Evolutionary conservation across 2,113 vertebrate species (phyloP).

Genomic region (Cheilinus undulatus): DNA sequence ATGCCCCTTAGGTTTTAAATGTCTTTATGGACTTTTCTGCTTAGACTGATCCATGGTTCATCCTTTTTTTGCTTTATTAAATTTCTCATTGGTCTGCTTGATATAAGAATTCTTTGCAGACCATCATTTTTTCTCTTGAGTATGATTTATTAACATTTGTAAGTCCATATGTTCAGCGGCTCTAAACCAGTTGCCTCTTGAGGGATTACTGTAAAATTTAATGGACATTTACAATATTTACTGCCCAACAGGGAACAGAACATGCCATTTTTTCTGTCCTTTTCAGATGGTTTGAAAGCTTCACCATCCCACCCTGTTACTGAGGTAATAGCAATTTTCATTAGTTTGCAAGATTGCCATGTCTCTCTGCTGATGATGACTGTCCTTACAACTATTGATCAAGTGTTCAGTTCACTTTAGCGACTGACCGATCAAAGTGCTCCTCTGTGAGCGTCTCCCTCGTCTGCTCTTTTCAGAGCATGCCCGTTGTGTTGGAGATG

Average conservation of each 20-base stretch:
- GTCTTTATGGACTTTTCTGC: no score
- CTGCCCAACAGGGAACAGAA: not conserved
- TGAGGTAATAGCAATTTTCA: not conserved
- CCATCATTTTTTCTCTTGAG: no score
- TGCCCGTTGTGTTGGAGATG: slow-evolving; percentile 36
- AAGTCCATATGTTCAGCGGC: no score
- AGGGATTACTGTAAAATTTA: no score
- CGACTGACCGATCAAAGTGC: slow-evolving; percentile 44
- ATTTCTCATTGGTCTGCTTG: no score
- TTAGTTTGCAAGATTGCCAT: slow-evolving; percentile 17
- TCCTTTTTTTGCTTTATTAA: no score
- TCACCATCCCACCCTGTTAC: not conserved
- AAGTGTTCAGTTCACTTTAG: slow-evolving; percentile 43
- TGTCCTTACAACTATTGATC: slow-evolving; percentile 55
- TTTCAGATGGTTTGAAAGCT: not conserved
- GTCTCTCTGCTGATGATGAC: slow-evolving; percentile 22
- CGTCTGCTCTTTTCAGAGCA: slow-evolving; percentile 27
- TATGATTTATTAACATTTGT: no score
- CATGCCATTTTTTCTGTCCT: not conserved
- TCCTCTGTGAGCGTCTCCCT: slow-evolving; percentile 30
- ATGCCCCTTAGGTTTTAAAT: no score
- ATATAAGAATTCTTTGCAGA: no score
- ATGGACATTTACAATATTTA: not conserved
- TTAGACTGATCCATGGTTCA: no score
- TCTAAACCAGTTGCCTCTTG: no score